phyloP scores from a whole-genome alignment of 2,113 vertebrate species.

The Hyperoodon ampullatus region DNA sequence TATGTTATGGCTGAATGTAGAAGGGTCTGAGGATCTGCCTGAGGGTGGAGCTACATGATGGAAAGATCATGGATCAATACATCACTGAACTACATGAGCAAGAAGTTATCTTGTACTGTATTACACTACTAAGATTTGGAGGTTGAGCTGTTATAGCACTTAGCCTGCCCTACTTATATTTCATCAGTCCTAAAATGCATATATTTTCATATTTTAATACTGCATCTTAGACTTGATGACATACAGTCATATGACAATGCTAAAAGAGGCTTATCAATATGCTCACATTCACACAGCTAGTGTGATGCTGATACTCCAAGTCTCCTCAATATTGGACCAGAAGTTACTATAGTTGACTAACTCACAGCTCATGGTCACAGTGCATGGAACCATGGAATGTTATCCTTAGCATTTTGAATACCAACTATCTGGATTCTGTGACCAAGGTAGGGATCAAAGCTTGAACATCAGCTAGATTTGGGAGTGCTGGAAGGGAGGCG shows the following conservation, averaged over 20 bases:
- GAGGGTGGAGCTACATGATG: not conserved
- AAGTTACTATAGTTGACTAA: not conserved
- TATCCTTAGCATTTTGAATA: not conserved
- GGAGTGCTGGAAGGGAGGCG: too few relatives aligned
- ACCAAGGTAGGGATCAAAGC: not conserved
- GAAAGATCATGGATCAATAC: not conserved
- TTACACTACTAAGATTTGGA: not conserved
- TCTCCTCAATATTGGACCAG: not conserved
- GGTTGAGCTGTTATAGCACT: not conserved
- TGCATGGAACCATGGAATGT: too few relatives aligned
- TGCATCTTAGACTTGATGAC: not conserved
- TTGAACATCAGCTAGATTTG: not conserved
- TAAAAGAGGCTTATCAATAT: not conserved
- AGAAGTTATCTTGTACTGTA: not conserved
- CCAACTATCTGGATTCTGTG: not conserved
- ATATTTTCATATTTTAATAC: not conserved
- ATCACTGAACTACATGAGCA: not conserved
- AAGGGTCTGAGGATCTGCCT: not conserved
- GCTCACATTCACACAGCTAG: not conserved
- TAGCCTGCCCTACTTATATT: not conserved
- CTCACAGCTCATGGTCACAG: not conserved
- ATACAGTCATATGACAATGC: not conserved
- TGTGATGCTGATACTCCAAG: not conserved
- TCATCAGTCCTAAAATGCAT: not conserved
- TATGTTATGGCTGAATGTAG: not conserved